Evolutionary conservation across 2,113 vertebrate genomes (phyloP).

Genomic region (Syngnathus typhle): DNA sequence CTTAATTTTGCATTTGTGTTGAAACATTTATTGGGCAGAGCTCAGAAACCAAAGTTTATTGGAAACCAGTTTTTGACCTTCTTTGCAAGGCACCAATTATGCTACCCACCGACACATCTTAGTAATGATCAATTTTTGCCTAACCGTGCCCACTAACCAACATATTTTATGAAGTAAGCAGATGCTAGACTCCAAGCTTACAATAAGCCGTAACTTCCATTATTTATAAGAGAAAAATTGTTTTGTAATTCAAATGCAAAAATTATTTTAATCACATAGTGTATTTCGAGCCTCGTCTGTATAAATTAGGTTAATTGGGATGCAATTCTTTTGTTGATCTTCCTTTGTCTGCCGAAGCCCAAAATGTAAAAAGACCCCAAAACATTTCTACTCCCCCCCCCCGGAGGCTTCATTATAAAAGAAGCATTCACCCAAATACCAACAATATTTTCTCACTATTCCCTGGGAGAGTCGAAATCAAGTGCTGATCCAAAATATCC

Average conservation of each 20-base stretch:
- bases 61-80: neutral
- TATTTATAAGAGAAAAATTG: neutral
- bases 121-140: no score
- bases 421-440: constrained; percentile 6
- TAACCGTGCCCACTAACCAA: no score
- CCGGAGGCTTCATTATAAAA: constrained; percentile 19
- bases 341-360: neutral
- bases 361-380: neutral
- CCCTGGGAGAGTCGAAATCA: neutral
- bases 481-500: constrained; percentile 6
- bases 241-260: neutral
- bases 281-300: neutral
- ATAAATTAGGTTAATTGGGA: neutral
- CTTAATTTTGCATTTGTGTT: neutral
- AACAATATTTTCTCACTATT: neutral
- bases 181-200: neutral
- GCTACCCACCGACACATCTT: no score
- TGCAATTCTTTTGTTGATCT: constrained; percentile 7
- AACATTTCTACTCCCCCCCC: constrained; percentile 3
- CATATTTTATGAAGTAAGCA: neutral
- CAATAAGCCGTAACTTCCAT: neutral
- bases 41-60: neutral
- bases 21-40: neutral
- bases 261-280: neutral
- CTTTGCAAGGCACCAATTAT: no score